Percentiles rank a stretch among this genome's conserved stretches.
Evolutionary conservation across 2,888 invertebrate species (phyloP).

Genomic region (Callimorpha dominula): DNA sequence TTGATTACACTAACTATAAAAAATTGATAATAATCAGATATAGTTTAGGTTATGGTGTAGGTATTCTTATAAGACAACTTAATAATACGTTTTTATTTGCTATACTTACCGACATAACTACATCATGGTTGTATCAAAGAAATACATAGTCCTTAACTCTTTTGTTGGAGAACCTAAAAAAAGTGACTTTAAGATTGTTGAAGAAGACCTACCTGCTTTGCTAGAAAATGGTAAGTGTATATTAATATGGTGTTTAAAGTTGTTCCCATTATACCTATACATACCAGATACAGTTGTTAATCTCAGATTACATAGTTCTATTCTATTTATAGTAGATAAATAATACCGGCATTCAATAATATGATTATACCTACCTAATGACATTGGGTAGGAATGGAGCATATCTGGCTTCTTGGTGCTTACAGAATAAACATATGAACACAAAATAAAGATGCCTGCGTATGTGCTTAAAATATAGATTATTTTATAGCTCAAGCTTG

Average conservation of each 20-base stretch:
- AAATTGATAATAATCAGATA: not conserved
- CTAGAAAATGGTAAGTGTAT: conserved; percentile 87
- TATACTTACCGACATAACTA: not conserved
- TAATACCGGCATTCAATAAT: too few relatives aligned
- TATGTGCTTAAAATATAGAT: not conserved
- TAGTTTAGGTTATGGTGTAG: not conserved
- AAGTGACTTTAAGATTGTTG: conserved; percentile 87
- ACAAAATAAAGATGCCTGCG: not conserved
- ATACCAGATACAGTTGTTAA: too few relatives aligned
- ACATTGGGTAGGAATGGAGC: not conserved
- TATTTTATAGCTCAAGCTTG: too few relatives aligned
- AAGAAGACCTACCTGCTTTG: conserved; percentile 87
- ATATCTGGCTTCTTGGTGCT: not conserved
- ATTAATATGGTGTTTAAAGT: not conserved
- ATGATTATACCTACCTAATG: too few relatives aligned
- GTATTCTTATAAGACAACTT: not conserved
- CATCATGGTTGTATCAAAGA: conserved; percentile 85
- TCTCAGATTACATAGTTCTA: not conserved
- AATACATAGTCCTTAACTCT: conserved; percentile 85
- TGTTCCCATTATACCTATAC: not conserved
- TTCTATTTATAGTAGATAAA: not conserved
- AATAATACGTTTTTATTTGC: not conserved
- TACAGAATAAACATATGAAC: not conserved
- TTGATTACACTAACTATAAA: not conserved
- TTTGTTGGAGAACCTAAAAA: conserved; percentile 88